Evolutionary conservation across 2,797 vertebrate species (phyloP).

Genomic region (Echiichthys vipera): DNA sequence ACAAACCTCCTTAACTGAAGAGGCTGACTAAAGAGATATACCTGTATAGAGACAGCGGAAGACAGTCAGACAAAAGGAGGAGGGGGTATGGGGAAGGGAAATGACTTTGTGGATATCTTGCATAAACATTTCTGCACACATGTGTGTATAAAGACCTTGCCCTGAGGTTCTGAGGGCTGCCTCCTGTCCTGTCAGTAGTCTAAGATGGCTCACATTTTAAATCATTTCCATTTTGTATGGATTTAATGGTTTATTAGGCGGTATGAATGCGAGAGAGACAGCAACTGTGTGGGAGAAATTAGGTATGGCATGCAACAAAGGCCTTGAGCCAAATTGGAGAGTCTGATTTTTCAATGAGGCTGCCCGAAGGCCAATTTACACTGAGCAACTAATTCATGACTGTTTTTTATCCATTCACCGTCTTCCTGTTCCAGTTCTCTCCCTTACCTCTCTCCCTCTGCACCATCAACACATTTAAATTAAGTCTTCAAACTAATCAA

Average conservation of each 20-base stretch:
- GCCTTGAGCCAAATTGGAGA: slow-evolving; percentile 48
- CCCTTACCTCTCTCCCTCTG: not conserved
- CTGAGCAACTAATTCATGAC: slow-evolving; percentile 39
- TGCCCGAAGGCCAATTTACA: slow-evolving; percentile 44
- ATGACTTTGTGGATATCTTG: not conserved
- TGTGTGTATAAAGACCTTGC: not conserved
- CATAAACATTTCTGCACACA: not conserved
- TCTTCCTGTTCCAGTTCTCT: not conserved
- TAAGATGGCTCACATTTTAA: slow-evolving; percentile 20
- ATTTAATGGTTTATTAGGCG: slow-evolving; percentile 33
- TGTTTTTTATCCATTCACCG: slow-evolving; percentile 36
- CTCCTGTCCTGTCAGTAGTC: not conserved
- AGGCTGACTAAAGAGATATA: slow-evolving; percentile 15
- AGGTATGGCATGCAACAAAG: slow-evolving; percentile 40
- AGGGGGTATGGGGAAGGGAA: not conserved
- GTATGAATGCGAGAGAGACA: slow-evolving; percentile 11
- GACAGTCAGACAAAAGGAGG: not conserved
- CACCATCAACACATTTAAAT: not conserved
- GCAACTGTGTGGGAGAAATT: slow-evolving; percentile 14
- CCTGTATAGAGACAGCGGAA: not conserved
- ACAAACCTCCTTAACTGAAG: slow-evolving; percentile 48
- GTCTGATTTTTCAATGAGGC: slow-evolving; percentile 24
- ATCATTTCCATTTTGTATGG: slow-evolving; percentile 12
- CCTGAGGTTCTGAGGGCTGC: not conserved
- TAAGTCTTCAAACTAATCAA: slow-evolving; percentile 33